A percentile compares a stretch with the other conserved stretches of the same genome.
These are phyloP conservation scores for Amblyopsis rosae DNA, from an alignment of 2,113 vertebrate genomes.

Conservation along the genomic window DNA sequence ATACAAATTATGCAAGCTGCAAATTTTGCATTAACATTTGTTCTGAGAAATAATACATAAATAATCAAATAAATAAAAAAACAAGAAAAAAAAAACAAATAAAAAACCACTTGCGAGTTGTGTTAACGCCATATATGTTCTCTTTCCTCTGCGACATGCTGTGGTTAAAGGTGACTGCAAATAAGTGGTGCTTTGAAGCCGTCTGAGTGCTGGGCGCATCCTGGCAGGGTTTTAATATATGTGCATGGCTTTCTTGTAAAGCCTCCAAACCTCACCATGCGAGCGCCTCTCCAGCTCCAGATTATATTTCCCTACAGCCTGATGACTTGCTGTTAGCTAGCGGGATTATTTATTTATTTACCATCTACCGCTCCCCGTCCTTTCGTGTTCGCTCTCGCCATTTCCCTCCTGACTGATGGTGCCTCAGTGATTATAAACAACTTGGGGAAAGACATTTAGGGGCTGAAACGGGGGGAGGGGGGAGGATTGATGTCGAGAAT, in stretches of 20 bases:
- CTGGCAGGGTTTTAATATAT: constrained; percentile 49
- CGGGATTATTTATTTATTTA: constrained; percentile 43
- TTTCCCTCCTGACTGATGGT: constrained; percentile 18
- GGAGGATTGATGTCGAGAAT: neutral
- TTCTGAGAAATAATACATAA: constrained; percentile 13
- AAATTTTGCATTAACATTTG: constrained; percentile 10
- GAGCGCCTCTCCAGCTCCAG: constrained; percentile 42
- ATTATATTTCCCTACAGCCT: constrained; percentile 44
- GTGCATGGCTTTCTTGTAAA: constrained; percentile 54
- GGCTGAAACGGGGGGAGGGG: constrained; percentile 8
- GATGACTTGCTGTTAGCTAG: constrained; percentile 54
- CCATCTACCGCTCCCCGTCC: neutral
- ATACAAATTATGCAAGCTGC: constrained; percentile 9
- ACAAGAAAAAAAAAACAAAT: too few relatives aligned
- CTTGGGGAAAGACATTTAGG: constrained; percentile 35
- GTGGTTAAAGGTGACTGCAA: constrained; percentile 51
- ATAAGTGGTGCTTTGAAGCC: constrained; percentile 62
- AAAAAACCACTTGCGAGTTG: constrained; percentile 10
- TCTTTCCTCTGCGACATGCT: constrained; percentile 34
- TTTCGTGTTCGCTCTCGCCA: neutral
- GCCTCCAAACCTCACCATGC: constrained; percentile 59
- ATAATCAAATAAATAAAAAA: neutral
- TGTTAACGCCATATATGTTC: constrained; percentile 22
- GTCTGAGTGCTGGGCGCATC: constrained; percentile 47
- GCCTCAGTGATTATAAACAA: constrained; percentile 51